These are phyloP conservation scores for Elysia crispata DNA, from an alignment of 2,888 invertebrate genomes.

Conservation along the genomic window DNA sequence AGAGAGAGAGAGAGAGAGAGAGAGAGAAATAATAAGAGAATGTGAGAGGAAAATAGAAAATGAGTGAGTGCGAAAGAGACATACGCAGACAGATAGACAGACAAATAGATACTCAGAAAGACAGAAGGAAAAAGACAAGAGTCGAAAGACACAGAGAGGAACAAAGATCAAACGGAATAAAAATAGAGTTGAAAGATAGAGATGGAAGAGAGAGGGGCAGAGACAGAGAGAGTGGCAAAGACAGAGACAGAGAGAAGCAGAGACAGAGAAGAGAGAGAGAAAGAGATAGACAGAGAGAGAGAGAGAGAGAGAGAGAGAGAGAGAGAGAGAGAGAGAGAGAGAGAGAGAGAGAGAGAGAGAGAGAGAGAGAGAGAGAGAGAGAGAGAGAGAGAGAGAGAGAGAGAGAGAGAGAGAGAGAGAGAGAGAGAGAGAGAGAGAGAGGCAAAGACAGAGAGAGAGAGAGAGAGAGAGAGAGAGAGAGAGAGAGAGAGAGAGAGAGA, in stretches of 20 bases:
- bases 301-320: slow-evolving; percentile 27
- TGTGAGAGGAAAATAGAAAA: slow-evolving; percentile 10
- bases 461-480: slow-evolving; percentile 34
- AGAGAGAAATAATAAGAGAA: slow-evolving; percentile 20
- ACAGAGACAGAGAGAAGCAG: slow-evolving; percentile 14
- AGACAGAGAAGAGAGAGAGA: not conserved
- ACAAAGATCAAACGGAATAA: not conserved
- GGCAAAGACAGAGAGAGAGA: slow-evolving; percentile 17
- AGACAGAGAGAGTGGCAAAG: slow-evolving; percentile 14
- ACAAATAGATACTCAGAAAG: slow-evolving; percentile 14
- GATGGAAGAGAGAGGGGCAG: not conserved
- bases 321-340: slow-evolving; percentile 29
- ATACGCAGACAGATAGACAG: not conserved
- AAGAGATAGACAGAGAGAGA: slow-evolving; percentile 1
- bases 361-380: slow-evolving; percentile 29
- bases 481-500: slow-evolving; percentile 25
- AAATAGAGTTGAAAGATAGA: not conserved
- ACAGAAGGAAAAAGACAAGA: slow-evolving; percentile 4
- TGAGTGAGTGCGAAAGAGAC: slow-evolving; percentile 31
- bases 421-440: slow-evolving; percentile 25
- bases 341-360: slow-evolving; percentile 35
- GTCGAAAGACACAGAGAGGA: not conserved
- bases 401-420: slow-evolving; percentile 30
- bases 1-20: slow-evolving; percentile 16
- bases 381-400: slow-evolving; percentile 30